Conservation (phyloP, 1,140 invertebrate genomes). For the Drosophila trapezifrons region DNA sequence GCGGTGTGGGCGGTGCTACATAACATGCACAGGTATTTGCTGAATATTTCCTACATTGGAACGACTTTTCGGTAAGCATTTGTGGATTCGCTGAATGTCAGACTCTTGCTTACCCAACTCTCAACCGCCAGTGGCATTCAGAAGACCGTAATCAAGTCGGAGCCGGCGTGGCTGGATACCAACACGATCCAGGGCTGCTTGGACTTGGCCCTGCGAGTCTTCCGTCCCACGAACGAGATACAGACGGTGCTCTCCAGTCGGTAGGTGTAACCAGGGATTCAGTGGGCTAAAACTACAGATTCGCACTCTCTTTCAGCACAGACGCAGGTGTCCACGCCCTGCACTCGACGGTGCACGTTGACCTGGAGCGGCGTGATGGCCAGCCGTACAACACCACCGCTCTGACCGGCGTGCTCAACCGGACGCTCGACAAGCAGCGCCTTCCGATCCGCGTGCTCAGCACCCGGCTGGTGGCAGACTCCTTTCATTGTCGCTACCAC, state of each 20-base stretch:
- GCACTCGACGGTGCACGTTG: constrained; percentile 87
- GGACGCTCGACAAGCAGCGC: constrained; percentile 85
- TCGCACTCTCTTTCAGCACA: constrained; percentile 85
- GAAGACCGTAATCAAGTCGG: constrained; percentile 83
- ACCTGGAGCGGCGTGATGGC: constrained; percentile 85
- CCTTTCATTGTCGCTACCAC: constrained; percentile 87
- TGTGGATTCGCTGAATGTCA: background rate
- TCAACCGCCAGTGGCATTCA: constrained; percentile 85
- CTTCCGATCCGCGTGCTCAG: constrained; percentile 86
- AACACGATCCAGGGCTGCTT: constrained; percentile 88
- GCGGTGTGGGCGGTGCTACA: constrained; percentile 22
- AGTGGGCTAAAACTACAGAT: background rate
- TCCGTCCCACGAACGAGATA: constrained; percentile 85
- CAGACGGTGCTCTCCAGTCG: constrained; percentile 87
- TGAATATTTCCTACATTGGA: constrained; percentile 87
- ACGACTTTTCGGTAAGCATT: constrained; percentile 86
- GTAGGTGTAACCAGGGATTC: constrained; percentile 81
- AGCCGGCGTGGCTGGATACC: constrained; percentile 83
- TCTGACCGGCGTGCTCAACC: constrained; percentile 86
- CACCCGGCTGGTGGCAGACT: constrained; percentile 85
- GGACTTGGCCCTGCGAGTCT: constrained; percentile 86
- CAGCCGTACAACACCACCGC: constrained; percentile 84
- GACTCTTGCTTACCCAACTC: background rate
- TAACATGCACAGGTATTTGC: constrained; percentile 86
- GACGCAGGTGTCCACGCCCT: constrained; percentile 90